A percentile compares a stretch with the other conserved stretches of the same genome.
These are phyloP conservation scores for Clarias platycephalus DNA, from an alignment of 2,797 vertebrate species.

Conservation along the genomic window DNA sequence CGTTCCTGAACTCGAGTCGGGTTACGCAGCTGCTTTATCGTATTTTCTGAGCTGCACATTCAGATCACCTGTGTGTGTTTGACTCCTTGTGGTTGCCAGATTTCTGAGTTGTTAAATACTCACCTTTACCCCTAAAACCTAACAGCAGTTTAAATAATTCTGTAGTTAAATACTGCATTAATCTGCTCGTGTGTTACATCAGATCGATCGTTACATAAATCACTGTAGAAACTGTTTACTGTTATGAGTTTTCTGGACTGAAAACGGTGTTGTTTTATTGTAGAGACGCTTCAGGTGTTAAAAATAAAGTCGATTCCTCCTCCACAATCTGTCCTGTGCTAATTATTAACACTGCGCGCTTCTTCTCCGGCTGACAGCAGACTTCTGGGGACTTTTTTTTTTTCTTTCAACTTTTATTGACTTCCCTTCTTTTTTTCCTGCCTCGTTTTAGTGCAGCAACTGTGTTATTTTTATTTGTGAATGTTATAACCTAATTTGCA, in stretches of 20 bases:
- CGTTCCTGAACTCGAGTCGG: neutral
- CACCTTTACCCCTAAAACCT: neutral
- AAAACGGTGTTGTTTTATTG: neutral
- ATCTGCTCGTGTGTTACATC: neutral
- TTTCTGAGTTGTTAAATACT: neutral
- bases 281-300: neutral
- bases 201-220: neutral
- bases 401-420: neutral
- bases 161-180: neutral
- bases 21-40: neutral
- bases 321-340: constrained; percentile 20
- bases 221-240: neutral
- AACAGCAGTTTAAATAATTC: neutral
- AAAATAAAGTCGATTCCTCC: neutral
- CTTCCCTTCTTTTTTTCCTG: neutral
- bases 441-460: neutral
- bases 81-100: neutral
- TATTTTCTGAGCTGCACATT: neutral
- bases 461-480: neutral
- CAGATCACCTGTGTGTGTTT: neutral
- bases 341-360: constrained; percentile 35
- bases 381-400: neutral
- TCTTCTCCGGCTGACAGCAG: constrained; percentile 19
- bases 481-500: constrained; percentile 31
- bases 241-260: neutral